Evolutionary conservation across 2,888 invertebrate genomes (phyloP).

Genomic region (Drosophila emarginata): DNA sequence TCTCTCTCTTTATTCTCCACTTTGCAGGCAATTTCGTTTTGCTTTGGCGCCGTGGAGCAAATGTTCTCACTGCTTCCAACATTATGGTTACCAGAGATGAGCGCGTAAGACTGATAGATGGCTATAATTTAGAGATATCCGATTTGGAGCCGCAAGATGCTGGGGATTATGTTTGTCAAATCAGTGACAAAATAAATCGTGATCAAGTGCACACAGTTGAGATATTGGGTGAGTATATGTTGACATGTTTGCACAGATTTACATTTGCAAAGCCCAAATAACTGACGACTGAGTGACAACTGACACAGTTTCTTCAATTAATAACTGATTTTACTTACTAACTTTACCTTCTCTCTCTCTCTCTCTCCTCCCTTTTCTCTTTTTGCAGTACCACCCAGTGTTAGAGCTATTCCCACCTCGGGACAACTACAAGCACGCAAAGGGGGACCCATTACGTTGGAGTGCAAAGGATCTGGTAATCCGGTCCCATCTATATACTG

Average conservation of each 20-base stretch:
- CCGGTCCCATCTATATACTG: conserved; percentile 88
- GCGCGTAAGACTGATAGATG: conserved; percentile 87
- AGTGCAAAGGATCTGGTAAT: conserved; percentile 88
- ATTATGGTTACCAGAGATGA: conserved; percentile 89
- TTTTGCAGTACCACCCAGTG: conserved; percentile 85
- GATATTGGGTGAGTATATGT: conserved; percentile 83
- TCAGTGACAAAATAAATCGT: conserved; percentile 87
- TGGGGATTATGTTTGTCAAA: conserved; percentile 89
- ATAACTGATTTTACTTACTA: conserved; percentile 26
- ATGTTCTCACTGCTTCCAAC: conserved; percentile 88
- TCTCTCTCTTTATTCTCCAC: not conserved
- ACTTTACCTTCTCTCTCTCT: not conserved
- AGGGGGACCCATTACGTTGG: conserved; percentile 87
- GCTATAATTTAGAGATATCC: conserved; percentile 88
- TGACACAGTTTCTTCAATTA: conserved; percentile 24
- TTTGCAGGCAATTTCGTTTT: conserved; percentile 86
- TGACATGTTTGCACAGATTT: conserved; percentile 42
- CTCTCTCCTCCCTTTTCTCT: not conserved
- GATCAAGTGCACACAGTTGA: conserved; percentile 89
- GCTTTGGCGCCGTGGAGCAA: conserved; percentile 88
- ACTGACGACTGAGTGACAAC: no score
- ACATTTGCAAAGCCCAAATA: conserved; percentile 29
- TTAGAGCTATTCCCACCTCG: conserved; percentile 86
- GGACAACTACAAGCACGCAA: conserved; percentile 87
- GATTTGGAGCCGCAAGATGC: conserved; percentile 87